Evolutionary conservation across 2,113 vertebrate species (phyloP).

Genomic region (Eulemur rufifrons): DNA sequence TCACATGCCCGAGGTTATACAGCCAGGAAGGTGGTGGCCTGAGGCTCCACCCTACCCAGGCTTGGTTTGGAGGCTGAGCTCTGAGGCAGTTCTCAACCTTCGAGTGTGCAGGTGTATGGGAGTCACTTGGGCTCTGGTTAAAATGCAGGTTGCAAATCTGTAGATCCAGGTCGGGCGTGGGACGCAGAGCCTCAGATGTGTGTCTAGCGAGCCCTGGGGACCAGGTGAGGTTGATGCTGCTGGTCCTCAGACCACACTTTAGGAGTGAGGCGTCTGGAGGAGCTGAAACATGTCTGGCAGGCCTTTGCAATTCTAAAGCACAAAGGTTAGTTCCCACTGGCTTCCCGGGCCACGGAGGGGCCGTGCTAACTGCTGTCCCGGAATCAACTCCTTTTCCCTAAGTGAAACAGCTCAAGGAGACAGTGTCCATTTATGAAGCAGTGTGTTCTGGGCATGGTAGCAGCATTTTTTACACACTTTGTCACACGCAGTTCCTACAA

Average conservation of each 20-base stretch:
- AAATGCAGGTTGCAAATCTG: neutral
- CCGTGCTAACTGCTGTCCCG: fast-evolving
- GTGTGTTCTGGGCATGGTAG: fast-evolving
- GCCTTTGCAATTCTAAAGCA: neutral
- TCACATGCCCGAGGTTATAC: neutral
- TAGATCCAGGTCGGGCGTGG: fast-evolving
- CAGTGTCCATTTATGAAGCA: fast-evolving
- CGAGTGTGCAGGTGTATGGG: fast-evolving
- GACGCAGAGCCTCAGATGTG: too few species aligned
- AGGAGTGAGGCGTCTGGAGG: neutral
- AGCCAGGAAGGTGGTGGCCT: neutral
- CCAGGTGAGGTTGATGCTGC: fast-evolving
- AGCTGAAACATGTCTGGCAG: fast-evolving
- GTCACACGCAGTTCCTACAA: neutral
- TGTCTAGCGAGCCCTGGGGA: neutral
- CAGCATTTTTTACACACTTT: neutral
- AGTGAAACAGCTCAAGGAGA: neutral
- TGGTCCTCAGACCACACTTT: fast-evolving
- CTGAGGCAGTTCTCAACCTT: neutral
- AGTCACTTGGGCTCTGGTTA: neutral
- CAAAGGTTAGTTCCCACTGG: fast-evolving
- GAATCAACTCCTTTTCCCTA: neutral
- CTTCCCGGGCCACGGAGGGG: fast-evolving
- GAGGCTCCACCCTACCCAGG: neutral
- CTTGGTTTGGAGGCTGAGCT: neutral